Base-by-base conservation (phyloP, 2,888 invertebrate genomes). In the Apotomis capreana region DNA sequence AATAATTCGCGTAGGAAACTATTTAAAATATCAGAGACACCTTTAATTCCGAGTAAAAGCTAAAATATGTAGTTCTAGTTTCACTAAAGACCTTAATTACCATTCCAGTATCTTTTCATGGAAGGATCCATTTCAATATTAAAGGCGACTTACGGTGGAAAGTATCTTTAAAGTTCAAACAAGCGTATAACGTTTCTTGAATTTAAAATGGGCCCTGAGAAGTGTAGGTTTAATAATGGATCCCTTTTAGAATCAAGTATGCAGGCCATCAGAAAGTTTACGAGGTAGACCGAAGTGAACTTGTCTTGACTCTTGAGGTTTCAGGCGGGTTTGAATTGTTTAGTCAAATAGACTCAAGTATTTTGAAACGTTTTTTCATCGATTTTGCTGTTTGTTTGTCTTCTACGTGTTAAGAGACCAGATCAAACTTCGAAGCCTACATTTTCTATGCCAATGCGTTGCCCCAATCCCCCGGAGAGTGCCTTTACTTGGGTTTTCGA, bases 101-200 rank as follows among this genome's bases (percentile, higher is more conserved):
- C 54, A 61, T 68, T 26, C 61, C n/a, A n/a, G 10, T 44, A 44
- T 52, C 13, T 65, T 44, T 64, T 69, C 46, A 61, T 61, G n/a
- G n/a, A n/a, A n/a, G n/a, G n/a, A n/a, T n/a, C 61, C 61, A 37
- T 61, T 61, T 69, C 13, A 68, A 69, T 69, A 68, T 61, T 68
- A 62, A 62, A 52, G 13, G 37, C 26, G 15, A 44, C 26, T 54
- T 9, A 49, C 46, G 3, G 15, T 5, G 13, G 55, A n/a, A 49
- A 49, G 62, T 62, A 55, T 69, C 62, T 65, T 51, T 57, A 62
- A 40, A 57, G 49, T 57, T 57, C 49, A 58, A 69, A 69, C 57
- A 57, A 62, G 57, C 51, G 62, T n/a, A n/a, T 61, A 61, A 62
- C 52, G 61, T 55, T 69, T 10, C 15, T 57, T 62, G 62, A 62